phyloP scores from a whole-genome alignment of 2,797 vertebrate species.

The Lepus townsendii region DNA sequence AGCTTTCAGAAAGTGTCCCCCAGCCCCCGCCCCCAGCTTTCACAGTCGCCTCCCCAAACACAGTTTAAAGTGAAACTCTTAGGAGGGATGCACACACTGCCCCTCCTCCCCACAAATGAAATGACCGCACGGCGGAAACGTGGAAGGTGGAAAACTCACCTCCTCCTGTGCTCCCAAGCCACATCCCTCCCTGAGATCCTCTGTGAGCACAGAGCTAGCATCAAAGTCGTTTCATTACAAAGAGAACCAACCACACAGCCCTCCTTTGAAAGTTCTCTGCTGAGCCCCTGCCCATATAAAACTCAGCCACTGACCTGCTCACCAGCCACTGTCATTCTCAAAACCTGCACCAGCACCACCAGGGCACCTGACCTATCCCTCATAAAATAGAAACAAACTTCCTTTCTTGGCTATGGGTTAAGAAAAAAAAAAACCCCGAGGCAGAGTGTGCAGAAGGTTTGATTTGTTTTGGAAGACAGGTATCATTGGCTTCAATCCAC shows the following conservation, averaged over 20 bases:
- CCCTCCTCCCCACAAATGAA: not conserved
- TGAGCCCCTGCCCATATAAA: not conserved
- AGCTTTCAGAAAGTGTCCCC: not conserved
- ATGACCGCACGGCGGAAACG: not conserved
- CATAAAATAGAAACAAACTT: not conserved
- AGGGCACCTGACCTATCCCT: not conserved
- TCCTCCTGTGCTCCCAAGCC: not conserved
- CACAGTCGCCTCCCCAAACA: not conserved
- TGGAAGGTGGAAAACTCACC: not conserved
- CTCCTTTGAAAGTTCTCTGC: not conserved
- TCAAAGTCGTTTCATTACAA: not conserved
- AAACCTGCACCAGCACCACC: not conserved
- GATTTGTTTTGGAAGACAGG: not conserved
- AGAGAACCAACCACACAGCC: not conserved
- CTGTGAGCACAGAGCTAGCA: not conserved
- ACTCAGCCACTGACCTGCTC: not conserved
- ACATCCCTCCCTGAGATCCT: not conserved
- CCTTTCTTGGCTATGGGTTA: constrained; percentile 16
- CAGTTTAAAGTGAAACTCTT: not conserved
- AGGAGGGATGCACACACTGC: accelerated
- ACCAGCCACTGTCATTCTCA: not conserved
- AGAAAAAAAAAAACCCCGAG: not conserved
- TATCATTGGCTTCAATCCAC: accelerated
- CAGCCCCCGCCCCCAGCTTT: not conserved
- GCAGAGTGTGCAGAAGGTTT: not conserved